A percentile compares a stretch with the other conserved stretches of the same genome.
Evolutionary conservation across 2,888 invertebrate genomes (phyloP).

Genomic region (Ornithoptera alexandrae): DNA sequence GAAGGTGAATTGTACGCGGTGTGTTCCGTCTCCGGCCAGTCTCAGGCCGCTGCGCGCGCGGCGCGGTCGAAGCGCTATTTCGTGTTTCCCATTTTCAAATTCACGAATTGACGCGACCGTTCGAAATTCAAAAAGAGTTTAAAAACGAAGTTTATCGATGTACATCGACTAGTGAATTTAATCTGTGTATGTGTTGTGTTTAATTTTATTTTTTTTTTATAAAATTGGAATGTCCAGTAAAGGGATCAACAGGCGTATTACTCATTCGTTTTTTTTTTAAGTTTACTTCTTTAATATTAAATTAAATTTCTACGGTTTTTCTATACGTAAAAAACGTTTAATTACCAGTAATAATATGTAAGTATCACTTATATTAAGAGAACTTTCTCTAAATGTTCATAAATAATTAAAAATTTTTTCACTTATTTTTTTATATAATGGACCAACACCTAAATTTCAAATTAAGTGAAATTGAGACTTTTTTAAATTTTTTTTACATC

Average conservation of each 20-base stretch:
- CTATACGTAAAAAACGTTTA: neutral
- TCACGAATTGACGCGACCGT: slow-evolving; percentile 54
- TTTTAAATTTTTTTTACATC: too few species aligned
- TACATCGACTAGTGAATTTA: slow-evolving; percentile 32
- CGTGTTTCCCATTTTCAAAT: slow-evolving; percentile 46
- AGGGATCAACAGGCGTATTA: slow-evolving; percentile 35
- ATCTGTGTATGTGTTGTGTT: slow-evolving; percentile 28
- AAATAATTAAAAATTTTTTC: too few species aligned
- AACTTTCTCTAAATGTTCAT: too few species aligned
- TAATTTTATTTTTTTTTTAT: neutral
- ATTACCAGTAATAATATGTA: neutral
- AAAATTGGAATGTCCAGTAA: slow-evolving; percentile 25
- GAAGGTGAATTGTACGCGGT: slow-evolving; percentile 56
- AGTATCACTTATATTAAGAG: too few species aligned
- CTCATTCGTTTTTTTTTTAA: slow-evolving; percentile 14
- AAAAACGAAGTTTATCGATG: slow-evolving; percentile 65
- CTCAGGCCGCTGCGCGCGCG: slow-evolving; percentile 69
- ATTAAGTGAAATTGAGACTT: too few species aligned
- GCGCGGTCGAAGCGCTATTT: slow-evolving; percentile 54
- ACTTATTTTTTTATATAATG: too few species aligned
- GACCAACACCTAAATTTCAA: too few species aligned
- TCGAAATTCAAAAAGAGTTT: slow-evolving; percentile 48
- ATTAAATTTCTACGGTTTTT: neutral
- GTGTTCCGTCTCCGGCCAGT: slow-evolving; percentile 68
- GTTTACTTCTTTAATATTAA: neutral